Conservation (phyloP, 2,888 invertebrate genomes). For the Phrixothrix hirtus region DNA sequence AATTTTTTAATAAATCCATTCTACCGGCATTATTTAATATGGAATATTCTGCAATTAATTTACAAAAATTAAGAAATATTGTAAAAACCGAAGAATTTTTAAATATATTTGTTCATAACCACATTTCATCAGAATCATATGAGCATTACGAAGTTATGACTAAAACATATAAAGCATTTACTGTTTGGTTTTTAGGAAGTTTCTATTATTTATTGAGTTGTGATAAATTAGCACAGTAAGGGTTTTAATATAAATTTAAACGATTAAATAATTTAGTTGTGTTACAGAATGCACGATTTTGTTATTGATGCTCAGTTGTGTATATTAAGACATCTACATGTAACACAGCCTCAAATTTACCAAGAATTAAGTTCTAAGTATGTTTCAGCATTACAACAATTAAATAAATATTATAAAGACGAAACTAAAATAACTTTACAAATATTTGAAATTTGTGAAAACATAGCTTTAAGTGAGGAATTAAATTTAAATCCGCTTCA, state of each 20-base stretch:
- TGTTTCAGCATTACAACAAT: conserved; percentile 52
- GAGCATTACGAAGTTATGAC: conserved; percentile 55
- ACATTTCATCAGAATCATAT: conserved; percentile 57
- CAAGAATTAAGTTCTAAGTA: conserved; percentile 59
- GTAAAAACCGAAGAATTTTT: conserved; percentile 63
- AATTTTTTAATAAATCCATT: conserved; percentile 66
- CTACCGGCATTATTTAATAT: conserved; percentile 61
- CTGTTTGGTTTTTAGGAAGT: conserved; percentile 69
- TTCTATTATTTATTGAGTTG: conserved; percentile 67
- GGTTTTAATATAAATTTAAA: too few species aligned
- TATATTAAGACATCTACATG: conserved; percentile 60
- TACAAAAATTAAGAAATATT: conserved; percentile 63
- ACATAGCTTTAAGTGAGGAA: conserved; percentile 43
- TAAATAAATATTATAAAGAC: conserved; percentile 58
- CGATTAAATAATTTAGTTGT: too few species aligned
- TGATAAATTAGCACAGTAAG: conserved; percentile 57
- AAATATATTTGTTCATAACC: conserved; percentile 60
- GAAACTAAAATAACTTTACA: conserved; percentile 43
- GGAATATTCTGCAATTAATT: conserved; percentile 60
- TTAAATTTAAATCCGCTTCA: conserved; percentile 46
- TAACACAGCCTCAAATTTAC: conserved; percentile 60
- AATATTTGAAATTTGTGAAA: conserved; percentile 57
- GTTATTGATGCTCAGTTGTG: conserved; percentile 63
- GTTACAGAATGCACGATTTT: conserved; percentile 59
- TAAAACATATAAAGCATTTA: conserved; percentile 59